Percentiles rank a stretch among this genome's conserved stretches.
phyloP scores from a whole-genome alignment of 2,888 invertebrate species.

The Lycaena phlaeas region DNA sequence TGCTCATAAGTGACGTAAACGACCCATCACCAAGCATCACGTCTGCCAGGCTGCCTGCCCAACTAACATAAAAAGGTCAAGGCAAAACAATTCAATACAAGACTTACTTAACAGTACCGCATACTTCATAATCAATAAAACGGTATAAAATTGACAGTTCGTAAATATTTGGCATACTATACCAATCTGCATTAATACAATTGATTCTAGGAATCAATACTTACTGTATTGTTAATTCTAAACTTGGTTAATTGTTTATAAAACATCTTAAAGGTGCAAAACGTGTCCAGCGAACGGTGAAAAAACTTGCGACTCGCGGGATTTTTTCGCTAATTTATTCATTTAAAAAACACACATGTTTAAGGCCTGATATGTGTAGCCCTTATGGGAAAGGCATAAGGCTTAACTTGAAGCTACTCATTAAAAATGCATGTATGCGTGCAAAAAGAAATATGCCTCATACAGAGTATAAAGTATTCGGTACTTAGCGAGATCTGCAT shows the following conservation, averaged over 20 bases:
- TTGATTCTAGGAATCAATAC: constrained; percentile 2
- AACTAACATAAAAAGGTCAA: too few relatives aligned
- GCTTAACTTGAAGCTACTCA: neutral
- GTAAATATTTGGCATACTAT: too few relatives aligned
- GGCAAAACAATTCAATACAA: too few relatives aligned
- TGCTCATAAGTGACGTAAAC: too few relatives aligned
- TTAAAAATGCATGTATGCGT: constrained; percentile 14
- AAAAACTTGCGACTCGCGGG: constrained; percentile 1
- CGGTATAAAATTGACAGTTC: too few relatives aligned
- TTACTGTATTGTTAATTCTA: neutral
- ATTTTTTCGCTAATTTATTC: constrained; percentile 11
- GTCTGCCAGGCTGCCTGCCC: too few relatives aligned
- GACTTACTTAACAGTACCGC: too few relatives aligned
- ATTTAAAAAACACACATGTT: neutral
- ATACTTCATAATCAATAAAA: too few relatives aligned
- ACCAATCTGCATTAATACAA: neutral
- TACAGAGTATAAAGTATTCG: constrained; percentile 7
- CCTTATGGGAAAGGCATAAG: neutral
- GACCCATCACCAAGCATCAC: too few relatives aligned
- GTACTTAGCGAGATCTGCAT: constrained; percentile 17
- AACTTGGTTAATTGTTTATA: neutral
- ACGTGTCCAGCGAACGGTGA: neutral
- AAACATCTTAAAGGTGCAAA: constrained; percentile 1
- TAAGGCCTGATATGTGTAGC: neutral
- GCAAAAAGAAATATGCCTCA: constrained; percentile 16